Evolutionary conservation across 2,113 vertebrate species (phyloP).

Genomic region (Notothenia rossii): DNA sequence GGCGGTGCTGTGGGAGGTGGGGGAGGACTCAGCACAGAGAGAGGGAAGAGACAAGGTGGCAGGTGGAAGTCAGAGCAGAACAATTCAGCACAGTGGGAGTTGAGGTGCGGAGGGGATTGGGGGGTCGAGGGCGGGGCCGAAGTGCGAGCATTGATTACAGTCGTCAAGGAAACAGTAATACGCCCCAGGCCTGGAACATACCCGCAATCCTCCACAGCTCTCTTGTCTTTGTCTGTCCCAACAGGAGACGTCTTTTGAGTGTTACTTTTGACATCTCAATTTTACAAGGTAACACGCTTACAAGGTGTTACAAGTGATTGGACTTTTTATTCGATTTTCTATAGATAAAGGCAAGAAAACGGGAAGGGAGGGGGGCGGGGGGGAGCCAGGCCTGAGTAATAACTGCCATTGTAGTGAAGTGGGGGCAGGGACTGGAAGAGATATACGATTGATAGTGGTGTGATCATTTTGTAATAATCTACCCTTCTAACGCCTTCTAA

Average conservation of each 20-base stretch:
- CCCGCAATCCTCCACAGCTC: constrained; percentile 61
- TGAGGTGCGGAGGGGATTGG: constrained; percentile 45
- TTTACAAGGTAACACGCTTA: not conserved
- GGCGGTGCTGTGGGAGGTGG: not conserved
- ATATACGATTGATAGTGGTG: constrained; percentile 61
- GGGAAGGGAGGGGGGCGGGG: constrained; percentile 2
- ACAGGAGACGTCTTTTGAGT: not conserved
- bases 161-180: constrained; percentile 74
- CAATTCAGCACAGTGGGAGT: constrained; percentile 74
- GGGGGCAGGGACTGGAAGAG: constrained; percentile 39
- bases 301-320: constrained; percentile 10
- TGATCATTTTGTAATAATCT: constrained; percentile 51
- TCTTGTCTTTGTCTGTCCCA: constrained; percentile 20
- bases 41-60: constrained; percentile 44
- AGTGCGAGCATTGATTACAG: constrained; percentile 46
- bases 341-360: constrained; percentile 24
- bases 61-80: constrained; percentile 78
- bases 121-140: constrained; percentile 44
- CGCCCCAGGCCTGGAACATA: constrained; percentile 65
- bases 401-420: constrained; percentile 18
- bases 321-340: not conserved
- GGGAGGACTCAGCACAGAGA: constrained; percentile 44
- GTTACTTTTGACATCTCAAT: constrained; percentile 6
- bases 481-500: constrained; percentile 45
- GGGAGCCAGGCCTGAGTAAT: constrained; percentile 61